These are phyloP conservation scores for Pantherophis vulpinus DNA, from an alignment of 2,797 vertebrate species.

Conservation along the genomic window DNA sequence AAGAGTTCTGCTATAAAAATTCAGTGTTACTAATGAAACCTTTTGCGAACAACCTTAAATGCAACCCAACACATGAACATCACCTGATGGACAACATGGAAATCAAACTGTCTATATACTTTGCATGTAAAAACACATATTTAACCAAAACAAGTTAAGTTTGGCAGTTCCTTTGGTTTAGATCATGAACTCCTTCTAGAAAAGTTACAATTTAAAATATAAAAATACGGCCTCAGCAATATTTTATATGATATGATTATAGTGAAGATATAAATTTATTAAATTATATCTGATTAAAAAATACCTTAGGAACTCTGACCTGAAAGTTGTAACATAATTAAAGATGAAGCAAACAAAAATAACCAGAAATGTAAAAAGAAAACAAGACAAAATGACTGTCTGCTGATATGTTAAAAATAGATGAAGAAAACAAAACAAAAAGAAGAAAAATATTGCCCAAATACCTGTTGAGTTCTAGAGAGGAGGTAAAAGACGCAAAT, in stretches of 20 bases:
- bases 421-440: not conserved
- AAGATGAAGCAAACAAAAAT: not conserved
- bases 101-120: not conserved
- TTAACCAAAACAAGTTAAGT: not conserved
- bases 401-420: not conserved
- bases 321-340: not conserved
- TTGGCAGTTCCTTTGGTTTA: not conserved
- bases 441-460: not conserved
- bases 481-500: not conserved
- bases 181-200: not conserved
- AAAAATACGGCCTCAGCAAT: not conserved
- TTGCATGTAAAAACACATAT: not conserved
- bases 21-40: not conserved
- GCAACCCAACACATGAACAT: not conserved
- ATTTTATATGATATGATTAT: not conserved
- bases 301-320: not conserved
- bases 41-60: not conserved
- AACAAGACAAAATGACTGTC: not conserved
- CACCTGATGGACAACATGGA: not conserved
- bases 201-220: not conserved
- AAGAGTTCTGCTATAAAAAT: not conserved
- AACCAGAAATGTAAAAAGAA: not conserved
- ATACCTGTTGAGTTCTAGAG: not conserved
- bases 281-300: not conserved
- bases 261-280: not conserved